phyloP scores from a whole-genome alignment of 2,888 invertebrate genomes.

The Pammene fasciana region DNA sequence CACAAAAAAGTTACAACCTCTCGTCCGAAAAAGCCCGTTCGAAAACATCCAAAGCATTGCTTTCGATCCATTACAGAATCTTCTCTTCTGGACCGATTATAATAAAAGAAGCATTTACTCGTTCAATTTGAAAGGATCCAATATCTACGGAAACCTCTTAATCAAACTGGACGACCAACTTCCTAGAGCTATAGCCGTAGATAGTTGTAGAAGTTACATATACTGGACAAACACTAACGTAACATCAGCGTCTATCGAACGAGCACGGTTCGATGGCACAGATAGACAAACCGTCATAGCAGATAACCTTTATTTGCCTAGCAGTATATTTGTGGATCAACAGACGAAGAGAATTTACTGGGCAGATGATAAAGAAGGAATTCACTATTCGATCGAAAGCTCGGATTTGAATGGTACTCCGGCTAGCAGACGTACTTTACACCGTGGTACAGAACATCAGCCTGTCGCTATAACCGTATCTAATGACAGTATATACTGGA shows the following conservation, averaged over 20 bases:
- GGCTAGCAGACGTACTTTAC: slow-evolving; percentile 79
- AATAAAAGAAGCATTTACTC: slow-evolving; percentile 85
- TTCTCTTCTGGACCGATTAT: slow-evolving; percentile 92
- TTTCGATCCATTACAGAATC: slow-evolving; percentile 87
- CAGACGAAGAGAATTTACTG: slow-evolving; percentile 87
- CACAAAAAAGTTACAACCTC: slow-evolving; percentile 66
- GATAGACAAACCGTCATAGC: slow-evolving; percentile 85
- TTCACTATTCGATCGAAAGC: slow-evolving; percentile 88
- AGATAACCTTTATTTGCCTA: slow-evolving; percentile 87
- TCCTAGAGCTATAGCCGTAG: slow-evolving; percentile 90
- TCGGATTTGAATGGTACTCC: slow-evolving; percentile 87
- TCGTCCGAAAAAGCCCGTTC: slow-evolving; percentile 76
- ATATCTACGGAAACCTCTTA: slow-evolving; percentile 68
- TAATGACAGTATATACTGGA: slow-evolving; percentile 91
- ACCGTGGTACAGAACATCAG: slow-evolving; percentile 84
- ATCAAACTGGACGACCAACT: slow-evolving; percentile 79
- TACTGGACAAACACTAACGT: slow-evolving; percentile 94
- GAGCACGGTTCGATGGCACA: slow-evolving; percentile 88
- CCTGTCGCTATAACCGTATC: slow-evolving; percentile 90
- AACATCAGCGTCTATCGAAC: slow-evolving; percentile 88
- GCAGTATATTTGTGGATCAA: slow-evolving; percentile 89
- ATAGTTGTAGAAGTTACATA: slow-evolving; percentile 90
- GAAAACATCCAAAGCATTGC: slow-evolving; percentile 88
- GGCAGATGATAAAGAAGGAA: slow-evolving; percentile 89
- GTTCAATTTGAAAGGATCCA: slow-evolving; percentile 66